A percentile compares a stretch with the other conserved stretches of the same genome.
Evolutionary conservation across 1,140 invertebrate species (phyloP).

Genomic region (Drosophila mauritiana): DNA sequence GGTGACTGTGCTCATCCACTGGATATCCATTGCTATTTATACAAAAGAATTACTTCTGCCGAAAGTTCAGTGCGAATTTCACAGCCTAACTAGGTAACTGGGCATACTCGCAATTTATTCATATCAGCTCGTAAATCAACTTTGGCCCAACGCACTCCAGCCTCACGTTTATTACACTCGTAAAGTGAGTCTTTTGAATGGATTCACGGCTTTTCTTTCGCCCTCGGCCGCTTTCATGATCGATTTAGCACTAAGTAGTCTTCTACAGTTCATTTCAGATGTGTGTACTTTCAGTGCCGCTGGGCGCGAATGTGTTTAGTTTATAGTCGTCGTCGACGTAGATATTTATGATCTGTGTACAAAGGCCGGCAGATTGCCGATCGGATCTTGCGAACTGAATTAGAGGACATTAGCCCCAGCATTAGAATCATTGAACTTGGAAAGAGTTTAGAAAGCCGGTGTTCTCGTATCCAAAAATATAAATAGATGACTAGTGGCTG

Average conservation of each 20-base stretch:
- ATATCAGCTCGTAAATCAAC: slow-evolving; percentile 72
- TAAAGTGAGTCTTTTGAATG: slow-evolving; percentile 39
- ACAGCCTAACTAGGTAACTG: slow-evolving; percentile 28
- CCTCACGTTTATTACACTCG: slow-evolving; percentile 61
- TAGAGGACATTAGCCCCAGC: slow-evolving; percentile 36
- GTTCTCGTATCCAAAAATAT: background rate
- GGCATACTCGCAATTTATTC: slow-evolving; percentile 19
- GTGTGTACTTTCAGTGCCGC: slow-evolving; percentile 5
- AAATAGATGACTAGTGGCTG: too few relatives aligned
- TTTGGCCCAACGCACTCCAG: slow-evolving; percentile 8
- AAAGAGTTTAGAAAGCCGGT: slow-evolving; percentile 20
- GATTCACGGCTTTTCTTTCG: slow-evolving; percentile 34
- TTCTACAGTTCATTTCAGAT: slow-evolving; percentile 18
- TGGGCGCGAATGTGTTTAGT: slow-evolving; percentile 61
- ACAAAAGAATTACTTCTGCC: slow-evolving; percentile 16
- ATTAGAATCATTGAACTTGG: slow-evolving; percentile 50
- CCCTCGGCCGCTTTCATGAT: slow-evolving; percentile 51
- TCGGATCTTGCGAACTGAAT: slow-evolving; percentile 37
- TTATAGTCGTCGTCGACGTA: slow-evolving; percentile 37
- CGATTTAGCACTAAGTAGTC: slow-evolving; percentile 61
- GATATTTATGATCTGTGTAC: slow-evolving; percentile 42
- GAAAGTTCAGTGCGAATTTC: slow-evolving; percentile 43
- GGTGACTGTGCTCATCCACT: slow-evolving; percentile 39
- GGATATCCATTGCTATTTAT: slow-evolving; percentile 40
- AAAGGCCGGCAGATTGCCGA: slow-evolving; percentile 14